Percentiles rank a stretch among this genome's conserved stretches.
These are phyloP conservation scores for Junonia oenone DNA, from an alignment of 2,888 invertebrate genomes.

Conservation along the genomic window DNA sequence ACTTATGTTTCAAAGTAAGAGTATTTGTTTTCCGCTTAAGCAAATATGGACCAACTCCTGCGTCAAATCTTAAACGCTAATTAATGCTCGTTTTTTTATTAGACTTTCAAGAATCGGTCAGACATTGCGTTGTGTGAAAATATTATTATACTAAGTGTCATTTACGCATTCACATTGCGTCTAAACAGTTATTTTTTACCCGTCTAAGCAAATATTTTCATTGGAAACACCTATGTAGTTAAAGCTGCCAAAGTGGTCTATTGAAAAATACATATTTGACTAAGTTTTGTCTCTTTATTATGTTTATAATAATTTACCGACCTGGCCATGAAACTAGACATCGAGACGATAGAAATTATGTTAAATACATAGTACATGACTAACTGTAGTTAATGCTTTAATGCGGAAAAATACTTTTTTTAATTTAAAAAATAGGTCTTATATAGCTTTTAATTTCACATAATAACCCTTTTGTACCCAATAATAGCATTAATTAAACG, in stretches of 20 bases:
- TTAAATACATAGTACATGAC: too few relatives aligned
- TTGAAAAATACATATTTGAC: too few relatives aligned
- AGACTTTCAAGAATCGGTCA: not conserved
- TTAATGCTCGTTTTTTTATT: not conserved
- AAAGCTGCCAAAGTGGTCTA: too few relatives aligned
- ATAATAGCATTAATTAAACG: not conserved
- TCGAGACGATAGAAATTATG: too few relatives aligned
- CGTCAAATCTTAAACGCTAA: slow-evolving; percentile 12
- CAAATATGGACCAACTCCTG: slow-evolving; percentile 8
- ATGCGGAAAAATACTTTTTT: too few relatives aligned
- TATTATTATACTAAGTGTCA: not conserved
- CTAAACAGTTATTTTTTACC: not conserved
- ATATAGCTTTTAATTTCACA: not conserved
- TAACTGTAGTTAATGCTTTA: too few relatives aligned
- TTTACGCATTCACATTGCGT: not conserved
- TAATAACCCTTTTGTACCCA: not conserved
- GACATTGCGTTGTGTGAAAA: not conserved
- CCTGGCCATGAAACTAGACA: too few relatives aligned
- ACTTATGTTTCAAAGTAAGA: slow-evolving; percentile 8
- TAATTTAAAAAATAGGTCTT: too few relatives aligned
- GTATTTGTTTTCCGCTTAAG: slow-evolving; percentile 1
- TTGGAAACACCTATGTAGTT: too few relatives aligned
- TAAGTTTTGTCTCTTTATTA: too few relatives aligned
- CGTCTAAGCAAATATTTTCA: too few relatives aligned
- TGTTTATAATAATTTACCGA: too few relatives aligned